These are phyloP conservation scores for Pseudonaja textilis DNA, from an alignment of 2,113 vertebrate species.

Conservation along the genomic window DNA sequence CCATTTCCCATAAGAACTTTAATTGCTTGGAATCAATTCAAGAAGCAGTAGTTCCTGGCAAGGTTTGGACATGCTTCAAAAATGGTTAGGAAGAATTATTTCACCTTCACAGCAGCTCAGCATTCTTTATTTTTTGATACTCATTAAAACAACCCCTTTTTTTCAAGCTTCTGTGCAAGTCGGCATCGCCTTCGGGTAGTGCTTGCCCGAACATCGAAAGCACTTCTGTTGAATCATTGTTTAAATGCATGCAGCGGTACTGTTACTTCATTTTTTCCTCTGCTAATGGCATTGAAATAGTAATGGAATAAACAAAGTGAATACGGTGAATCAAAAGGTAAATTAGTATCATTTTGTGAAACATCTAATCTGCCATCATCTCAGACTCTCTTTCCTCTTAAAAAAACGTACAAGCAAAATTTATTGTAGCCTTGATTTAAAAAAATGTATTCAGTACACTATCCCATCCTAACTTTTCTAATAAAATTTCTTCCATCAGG, in stretches of 20 bases:
- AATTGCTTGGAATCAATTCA: background rate
- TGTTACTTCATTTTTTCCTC: background rate
- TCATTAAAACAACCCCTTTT: background rate
- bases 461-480: slow-evolving; percentile 53
- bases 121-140: background rate
- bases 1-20: background rate
- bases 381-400: background rate
- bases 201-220: background rate
- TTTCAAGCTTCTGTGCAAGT: background rate
- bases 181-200: background rate
- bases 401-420: background rate
- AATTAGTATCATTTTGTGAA: background rate
- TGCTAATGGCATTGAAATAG: background rate
- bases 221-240: background rate
- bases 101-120: background rate
- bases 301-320: background rate
- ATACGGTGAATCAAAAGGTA: background rate
- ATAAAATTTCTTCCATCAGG: slow-evolving; percentile 38
- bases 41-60: background rate
- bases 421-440: background rate
- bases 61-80: background rate
- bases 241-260: background rate
- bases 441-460: slow-evolving; percentile 44
- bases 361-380: background rate
- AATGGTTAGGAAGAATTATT: background rate